Percentiles rank a stretch among this genome's conserved stretches.
Evolutionary conservation across 2,888 invertebrate genomes (phyloP).

Genomic region (Harpalus rufipes): DNA sequence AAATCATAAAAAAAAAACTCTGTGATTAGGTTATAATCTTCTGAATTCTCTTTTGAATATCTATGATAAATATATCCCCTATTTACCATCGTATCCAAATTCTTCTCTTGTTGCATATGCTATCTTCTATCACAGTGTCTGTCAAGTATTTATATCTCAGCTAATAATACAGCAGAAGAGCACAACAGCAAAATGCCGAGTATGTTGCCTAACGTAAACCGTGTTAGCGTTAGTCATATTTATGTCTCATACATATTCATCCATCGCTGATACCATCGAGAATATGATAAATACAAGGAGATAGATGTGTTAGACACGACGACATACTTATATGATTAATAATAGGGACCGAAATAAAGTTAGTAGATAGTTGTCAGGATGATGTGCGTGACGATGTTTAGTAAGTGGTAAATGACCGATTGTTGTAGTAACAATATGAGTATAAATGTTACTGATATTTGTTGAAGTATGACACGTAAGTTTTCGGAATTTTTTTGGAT

Average conservation of each 20-base stretch:
- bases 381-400: too few species aligned
- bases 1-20: not conserved
- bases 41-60: not conserved
- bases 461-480: too few species aligned
- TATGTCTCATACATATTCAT: constrained; percentile 18
- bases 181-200: constrained; percentile 10
- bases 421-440: too few species aligned
- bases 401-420: too few species aligned
- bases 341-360: not conserved
- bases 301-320: not conserved
- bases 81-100: not conserved
- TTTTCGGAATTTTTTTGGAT: too few species aligned
- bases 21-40: too few species aligned
- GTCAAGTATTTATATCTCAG: not conserved
- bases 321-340: constrained; percentile 19
- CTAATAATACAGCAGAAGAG: not conserved
- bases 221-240: constrained; percentile 4
- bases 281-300: constrained; percentile 12
- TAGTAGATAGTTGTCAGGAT: not conserved
- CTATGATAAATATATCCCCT: not conserved
- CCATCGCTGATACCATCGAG: not conserved
- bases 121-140: not conserved
- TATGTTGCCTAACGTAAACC: constrained; percentile 3
- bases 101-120: not conserved
- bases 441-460: too few species aligned